These are phyloP conservation scores for Tolmerus cingulatus DNA, from an alignment of 2,888 invertebrate genomes.

Conservation along the genomic window DNA sequence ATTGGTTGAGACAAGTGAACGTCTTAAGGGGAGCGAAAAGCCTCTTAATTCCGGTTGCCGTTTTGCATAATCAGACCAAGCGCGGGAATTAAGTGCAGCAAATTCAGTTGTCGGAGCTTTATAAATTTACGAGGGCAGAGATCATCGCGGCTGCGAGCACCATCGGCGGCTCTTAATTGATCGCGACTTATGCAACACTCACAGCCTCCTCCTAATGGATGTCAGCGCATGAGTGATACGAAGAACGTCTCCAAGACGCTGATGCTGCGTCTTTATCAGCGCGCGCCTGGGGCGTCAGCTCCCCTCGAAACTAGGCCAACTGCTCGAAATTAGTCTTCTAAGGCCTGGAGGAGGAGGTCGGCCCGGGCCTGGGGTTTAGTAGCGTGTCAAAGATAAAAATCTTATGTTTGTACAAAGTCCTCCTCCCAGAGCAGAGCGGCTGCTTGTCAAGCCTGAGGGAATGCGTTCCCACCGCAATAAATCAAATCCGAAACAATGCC, in stretches of 20 bases:
- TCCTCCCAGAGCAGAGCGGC: neutral
- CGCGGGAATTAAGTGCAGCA: conserved; percentile 3
- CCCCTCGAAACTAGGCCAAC: neutral
- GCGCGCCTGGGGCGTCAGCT: neutral
- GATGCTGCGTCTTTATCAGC: neutral
- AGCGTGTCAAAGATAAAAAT: neutral
- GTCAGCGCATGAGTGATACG: neutral
- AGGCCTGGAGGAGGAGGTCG: neutral
- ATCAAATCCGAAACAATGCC: neutral
- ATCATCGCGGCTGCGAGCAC: neutral
- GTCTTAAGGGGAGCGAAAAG: neutral
- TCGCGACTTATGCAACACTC: neutral
- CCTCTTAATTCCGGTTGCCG: neutral
- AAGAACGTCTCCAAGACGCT: neutral
- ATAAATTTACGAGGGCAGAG: conserved; percentile 17
- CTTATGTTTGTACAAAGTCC: neutral
- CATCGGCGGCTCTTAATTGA: conserved; percentile 2
- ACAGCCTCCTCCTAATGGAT: neutral
- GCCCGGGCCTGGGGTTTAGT: neutral
- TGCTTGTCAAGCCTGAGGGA: neutral
- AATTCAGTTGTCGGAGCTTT: conserved; percentile 12
- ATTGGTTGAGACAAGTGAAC: neutral
- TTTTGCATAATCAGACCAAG: conserved; percentile 3
- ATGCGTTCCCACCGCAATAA: neutral
- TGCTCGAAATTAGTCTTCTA: neutral